A percentile compares a stretch with the other conserved stretches of the same genome.
Evolutionary conservation across 1,140 invertebrate genomes (phyloP).

Genomic region (Probaryconus sp.): DNA sequence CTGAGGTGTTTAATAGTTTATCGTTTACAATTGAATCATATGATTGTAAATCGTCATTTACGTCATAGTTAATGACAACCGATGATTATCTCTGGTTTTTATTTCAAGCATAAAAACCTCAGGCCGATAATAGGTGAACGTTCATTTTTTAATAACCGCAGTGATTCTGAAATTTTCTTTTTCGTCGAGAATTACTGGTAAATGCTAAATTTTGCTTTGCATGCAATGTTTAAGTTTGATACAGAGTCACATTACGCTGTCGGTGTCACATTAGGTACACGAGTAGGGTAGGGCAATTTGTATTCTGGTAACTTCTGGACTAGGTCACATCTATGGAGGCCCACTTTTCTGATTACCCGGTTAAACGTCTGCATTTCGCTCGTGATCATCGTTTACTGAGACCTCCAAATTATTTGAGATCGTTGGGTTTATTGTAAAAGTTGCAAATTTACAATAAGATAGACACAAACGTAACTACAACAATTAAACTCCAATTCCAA

Average conservation of each 20-base stretch:
- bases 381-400: conserved; percentile 49
- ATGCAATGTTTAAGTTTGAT: conserved; percentile 17
- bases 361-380: conserved; percentile 73
- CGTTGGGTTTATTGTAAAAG: conserved; percentile 23
- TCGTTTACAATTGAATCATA: neutral
- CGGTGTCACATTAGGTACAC: conserved; percentile 45
- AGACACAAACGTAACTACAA: no score
- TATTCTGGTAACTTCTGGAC: conserved; percentile 76
- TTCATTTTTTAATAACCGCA: neutral
- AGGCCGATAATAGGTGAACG: neutral
- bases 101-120: neutral
- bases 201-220: conserved; percentile 11
- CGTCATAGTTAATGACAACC: neutral
- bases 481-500: no score
- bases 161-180: neutral
- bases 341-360: conserved; percentile 74
- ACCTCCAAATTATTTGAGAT: conserved; percentile 43
- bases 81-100: neutral
- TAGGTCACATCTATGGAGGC: conserved; percentile 74
- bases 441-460: no score
- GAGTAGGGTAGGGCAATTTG: conserved; percentile 69
- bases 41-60: neutral
- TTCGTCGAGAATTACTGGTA: neutral
- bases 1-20: conserved; percentile 1
- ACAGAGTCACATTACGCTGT: conserved; percentile 32